Percentiles rank a stretch among this genome's conserved stretches.
Evolutionary conservation across 2,797 vertebrate genomes (phyloP).

Genomic region (Rhinogobio ventralis): DNA sequence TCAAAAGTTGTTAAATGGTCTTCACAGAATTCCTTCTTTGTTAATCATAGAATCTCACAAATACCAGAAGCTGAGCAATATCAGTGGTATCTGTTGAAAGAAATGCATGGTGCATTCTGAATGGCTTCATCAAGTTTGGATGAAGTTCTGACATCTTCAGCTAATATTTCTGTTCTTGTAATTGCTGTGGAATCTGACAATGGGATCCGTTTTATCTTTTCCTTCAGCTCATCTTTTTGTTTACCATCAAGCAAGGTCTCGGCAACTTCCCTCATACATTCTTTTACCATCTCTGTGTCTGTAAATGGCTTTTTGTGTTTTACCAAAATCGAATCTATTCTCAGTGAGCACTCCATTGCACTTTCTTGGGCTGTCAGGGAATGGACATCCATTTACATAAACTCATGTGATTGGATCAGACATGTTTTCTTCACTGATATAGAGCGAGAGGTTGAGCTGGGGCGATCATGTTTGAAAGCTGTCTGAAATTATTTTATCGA

Average conservation of each 20-base stretch:
- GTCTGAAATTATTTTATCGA: neutral
- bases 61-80: neutral
- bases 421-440: neutral
- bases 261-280: constrained; percentile 7
- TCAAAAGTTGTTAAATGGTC: constrained; percentile 22
- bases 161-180: neutral
- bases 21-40: constrained; percentile 26
- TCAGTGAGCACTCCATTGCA: too few species aligned
- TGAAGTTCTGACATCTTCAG: neutral
- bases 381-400: neutral
- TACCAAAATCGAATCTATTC: too few species aligned
- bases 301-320: neutral
- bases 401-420: neutral
- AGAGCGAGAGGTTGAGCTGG: neutral
- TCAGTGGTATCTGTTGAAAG: neutral
- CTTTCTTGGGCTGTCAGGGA: too few species aligned
- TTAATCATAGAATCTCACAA: constrained; percentile 19
- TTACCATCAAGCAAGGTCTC: neutral
- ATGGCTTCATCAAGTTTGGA: constrained; percentile 25
- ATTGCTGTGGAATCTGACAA: too few species aligned
- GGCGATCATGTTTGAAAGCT: neutral
- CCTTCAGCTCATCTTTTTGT: too few species aligned
- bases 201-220: too few species aligned
- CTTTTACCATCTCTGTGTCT: neutral
- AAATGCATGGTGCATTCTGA: constrained; percentile 27